Evolutionary conservation across 2,797 vertebrate genomes (phyloP), one percentile per base, ranked within the genome.

Genomic region (Pipistrellus kuhlii): DNA sequence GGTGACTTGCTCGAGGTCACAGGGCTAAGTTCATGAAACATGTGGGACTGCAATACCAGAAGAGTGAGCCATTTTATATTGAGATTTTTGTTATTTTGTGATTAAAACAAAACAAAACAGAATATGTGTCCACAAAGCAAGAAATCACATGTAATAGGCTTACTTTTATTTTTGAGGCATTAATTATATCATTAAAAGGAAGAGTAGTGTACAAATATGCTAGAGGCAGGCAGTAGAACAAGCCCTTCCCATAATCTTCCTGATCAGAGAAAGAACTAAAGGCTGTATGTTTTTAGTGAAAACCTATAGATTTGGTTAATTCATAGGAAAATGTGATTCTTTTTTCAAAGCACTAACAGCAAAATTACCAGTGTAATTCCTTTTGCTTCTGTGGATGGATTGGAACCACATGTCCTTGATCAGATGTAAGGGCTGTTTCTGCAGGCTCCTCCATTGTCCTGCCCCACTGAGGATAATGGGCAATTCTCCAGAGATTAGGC

Each of bases 301-400:
- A 83, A 32, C 8, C 38, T 93, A 9, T 3, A 46, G 44, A 81
- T 38, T 77, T 72, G 21, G n/a, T 87, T 46, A 44, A 55, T 84
- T 86, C 71, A 55, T 75, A 75, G 72, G 68, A 51, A 88, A 96
- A 38, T 57, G 20, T 10, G 3, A 71, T 77, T 95, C 4, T 53
- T 85, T 88, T 77, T 95, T 85, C 48, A 64, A 78, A 94, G 77
- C 48, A 69, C 11, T 48, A 90, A 11, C 80, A 90, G 13, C 75
- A 13, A 57, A 73, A 82, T 66, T 83, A 21, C 41, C 84, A 71
- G 25, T 17, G 1, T 8, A 38, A 13, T 59, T 44, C 35, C 6
- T n/a, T 91, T 88, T 80, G 51, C 32, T 46, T 71, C 44, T 72
- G 0, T 48, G 81, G 85, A n/a, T 32, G 41, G 59, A 20, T 25